A percentile compares a stretch with the other conserved stretches of the same genome.
These are phyloP conservation scores for Sarcophaga peregrina DNA, from an alignment of 1,140 invertebrate genomes.

Conservation along the genomic window DNA sequence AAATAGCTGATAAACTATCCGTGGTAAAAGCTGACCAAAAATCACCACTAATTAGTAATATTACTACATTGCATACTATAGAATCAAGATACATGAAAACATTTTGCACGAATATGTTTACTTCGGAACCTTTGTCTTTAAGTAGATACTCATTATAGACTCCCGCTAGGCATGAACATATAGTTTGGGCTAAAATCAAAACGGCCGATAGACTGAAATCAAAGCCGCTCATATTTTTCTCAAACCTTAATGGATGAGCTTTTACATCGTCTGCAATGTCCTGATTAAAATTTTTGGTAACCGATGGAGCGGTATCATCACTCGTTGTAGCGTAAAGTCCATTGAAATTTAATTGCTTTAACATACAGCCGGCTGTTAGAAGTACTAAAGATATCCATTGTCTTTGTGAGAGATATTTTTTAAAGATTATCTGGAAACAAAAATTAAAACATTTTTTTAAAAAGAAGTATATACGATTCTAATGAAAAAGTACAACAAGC, in stretches of 20 bases:
- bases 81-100: conserved; percentile 96
- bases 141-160: conserved; percentile 97
- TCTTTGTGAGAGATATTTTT: conserved; percentile 80
- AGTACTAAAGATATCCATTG: conserved; percentile 93
- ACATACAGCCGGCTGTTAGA: conserved; percentile 89
- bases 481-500: no score
- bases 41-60: conserved; percentile 77
- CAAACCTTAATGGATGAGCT: conserved; percentile 53
- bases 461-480: neutral
- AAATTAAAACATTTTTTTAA: neutral
- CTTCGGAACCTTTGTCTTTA: conserved; percentile 83
- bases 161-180: conserved; percentile 93
- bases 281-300: neutral
- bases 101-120: conserved; percentile 94
- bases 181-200: conserved; percentile 84
- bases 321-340: conserved; percentile 61
- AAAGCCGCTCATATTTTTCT: conserved; percentile 67
- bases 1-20: conserved; percentile 71
- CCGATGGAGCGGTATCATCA: conserved; percentile 45
- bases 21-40: conserved; percentile 71
- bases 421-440: conserved; percentile 81
- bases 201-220: conserved; percentile 77
- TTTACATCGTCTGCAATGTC: neutral
- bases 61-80: conserved; percentile 85
- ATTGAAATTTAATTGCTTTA: conserved; percentile 85